Evolutionary conservation across 2,113 vertebrate species (phyloP), one percentile per base, ranked within the genome.

Genomic region (Polyodon spathula): DNA sequence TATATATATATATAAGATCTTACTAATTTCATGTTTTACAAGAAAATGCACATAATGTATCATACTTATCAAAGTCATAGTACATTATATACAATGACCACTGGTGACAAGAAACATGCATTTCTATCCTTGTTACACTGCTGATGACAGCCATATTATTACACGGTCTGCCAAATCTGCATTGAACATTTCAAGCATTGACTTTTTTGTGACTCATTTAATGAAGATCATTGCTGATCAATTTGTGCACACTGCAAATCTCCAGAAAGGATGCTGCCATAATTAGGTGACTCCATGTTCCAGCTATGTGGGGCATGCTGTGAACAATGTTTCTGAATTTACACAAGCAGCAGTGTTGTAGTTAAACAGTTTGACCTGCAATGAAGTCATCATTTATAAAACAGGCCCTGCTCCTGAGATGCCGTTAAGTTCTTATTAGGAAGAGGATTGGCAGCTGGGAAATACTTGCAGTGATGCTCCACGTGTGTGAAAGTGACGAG

Each of bases 201-300:
- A 75, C 78, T 79, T 82, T 83, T 84, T 76, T 73, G 65, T 63
- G 60, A 62, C 72, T 86, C 54, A 80, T 83, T 82, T 78, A 84
- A 84, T 82, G 73, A 84, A 65, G 4, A 37, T 54, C 57, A 59
- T 64, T 71, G 67, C 63, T 68, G 69, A 77, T 71, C 67, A 75
- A 68, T 68, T 59, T 72, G 60, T 77, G 70, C 73, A 80, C 83
- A 80, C 80, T 83, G 71, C 76, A 83, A 67, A 59, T 6, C 54
- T 63, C 44, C 53, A 72, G 71, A 81, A 79, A 77, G 68, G 66
- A 68, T 68, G 67, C 65, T 61, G 66, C 63, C 27, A 27, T 27
- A 27, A 27, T 27, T 27, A 27, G 2, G 27, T 27, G 27, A 27
- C 27, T 27, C 27, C 27, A 27, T 27, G 27, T 27, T 27, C 27